Conservation (phyloP, 2,797 vertebrate genomes). For the Ctenopoma multispine region DNA sequence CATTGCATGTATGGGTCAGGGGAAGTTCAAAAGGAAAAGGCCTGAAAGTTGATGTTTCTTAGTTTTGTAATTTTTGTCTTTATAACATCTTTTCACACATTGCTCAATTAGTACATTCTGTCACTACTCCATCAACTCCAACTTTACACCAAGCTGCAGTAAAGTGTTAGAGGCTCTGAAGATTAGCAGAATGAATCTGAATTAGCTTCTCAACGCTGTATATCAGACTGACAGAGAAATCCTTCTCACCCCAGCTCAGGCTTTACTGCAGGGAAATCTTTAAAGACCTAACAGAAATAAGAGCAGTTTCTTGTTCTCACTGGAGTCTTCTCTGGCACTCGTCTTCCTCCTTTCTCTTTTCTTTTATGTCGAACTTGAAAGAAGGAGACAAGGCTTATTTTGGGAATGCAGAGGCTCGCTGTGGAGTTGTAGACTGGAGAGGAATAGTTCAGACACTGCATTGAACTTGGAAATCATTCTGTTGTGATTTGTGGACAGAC, state of each 20-base stretch:
- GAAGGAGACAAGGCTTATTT: constrained; percentile 51
- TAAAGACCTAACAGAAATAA: constrained; percentile 54
- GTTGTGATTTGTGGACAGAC: constrained; percentile 46
- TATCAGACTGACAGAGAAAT: constrained; percentile 48
- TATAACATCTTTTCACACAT: constrained; percentile 17
- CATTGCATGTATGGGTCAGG: constrained; percentile 16
- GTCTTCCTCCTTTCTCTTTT: constrained; percentile 40
- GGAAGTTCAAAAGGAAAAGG: constrained; percentile 16
- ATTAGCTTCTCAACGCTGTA: constrained; percentile 42
- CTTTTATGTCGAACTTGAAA: constrained; percentile 71
- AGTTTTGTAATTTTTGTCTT: constrained; percentile 12
- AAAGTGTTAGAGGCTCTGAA: constrained; percentile 26
- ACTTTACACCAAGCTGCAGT: constrained; percentile 27
- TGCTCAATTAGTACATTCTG: constrained; percentile 25
- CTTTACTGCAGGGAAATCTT: constrained; percentile 58
- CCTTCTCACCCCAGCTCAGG: constrained; percentile 29
- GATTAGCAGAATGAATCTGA: constrained; percentile 44
- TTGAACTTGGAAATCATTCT: constrained; percentile 40
- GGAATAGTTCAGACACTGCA: constrained; percentile 29
- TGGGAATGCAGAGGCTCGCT: constrained; percentile 34
- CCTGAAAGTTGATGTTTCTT: constrained; percentile 21
- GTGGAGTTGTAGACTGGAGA: constrained; percentile 26
- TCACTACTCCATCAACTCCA: constrained; percentile 22
- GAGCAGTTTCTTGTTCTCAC: constrained; percentile 45
- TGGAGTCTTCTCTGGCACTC: constrained; percentile 39